Evolutionary conservation across 2,888 invertebrate species (phyloP), one percentile per base, ranked within the genome.

Genomic region (Tetanocera ferruginea): DNA sequence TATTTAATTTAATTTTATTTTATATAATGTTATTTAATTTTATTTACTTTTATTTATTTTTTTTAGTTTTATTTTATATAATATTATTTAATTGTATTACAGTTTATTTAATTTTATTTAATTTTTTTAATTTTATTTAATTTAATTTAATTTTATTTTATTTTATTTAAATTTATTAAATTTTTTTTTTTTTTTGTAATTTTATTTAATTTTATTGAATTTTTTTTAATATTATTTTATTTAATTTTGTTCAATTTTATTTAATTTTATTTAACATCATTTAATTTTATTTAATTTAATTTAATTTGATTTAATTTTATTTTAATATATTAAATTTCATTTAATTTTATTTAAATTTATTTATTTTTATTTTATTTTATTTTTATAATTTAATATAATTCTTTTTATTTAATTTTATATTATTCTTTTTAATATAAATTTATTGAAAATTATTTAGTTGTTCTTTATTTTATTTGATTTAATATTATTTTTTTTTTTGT

Each of bases 31-130:
- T 77, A 64, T 17, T 49, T 49, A 6, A 9, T 49, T 49, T n/a
- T n/a, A n/a, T n/a, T n/a, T n/a, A n/a, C n/a, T n/a, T n/a, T n/a
- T n/a, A n/a, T n/a, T n/a, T n/a, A 49, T 49, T 49, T 49, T 14
- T 28, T 52, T n/a, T 17, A 14, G 14, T 71, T 28, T 67, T 66
- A 17, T 77, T 75, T 79, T 77, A 77, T 79, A 72, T 79, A 79
- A 76, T 79, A 62, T 62, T 69, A 9, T 43, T 55, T 69, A 55
- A 19, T 6, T 64, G 17, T 78, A 17, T 57, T 73, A 70, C n/a
- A 57, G 34, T 69, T 43, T 62, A 9, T 49, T 14, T 49, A 9
- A 9, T 9, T 49, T 49, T 49, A 6, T 49, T 49, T 49, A 49
- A 9, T 49, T 49, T 14, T 49, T 49, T 49, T 9, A 9, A 9